Base-by-base conservation (phyloP, 2,888 invertebrate species). In the Cerceris ruficornis region DNA sequence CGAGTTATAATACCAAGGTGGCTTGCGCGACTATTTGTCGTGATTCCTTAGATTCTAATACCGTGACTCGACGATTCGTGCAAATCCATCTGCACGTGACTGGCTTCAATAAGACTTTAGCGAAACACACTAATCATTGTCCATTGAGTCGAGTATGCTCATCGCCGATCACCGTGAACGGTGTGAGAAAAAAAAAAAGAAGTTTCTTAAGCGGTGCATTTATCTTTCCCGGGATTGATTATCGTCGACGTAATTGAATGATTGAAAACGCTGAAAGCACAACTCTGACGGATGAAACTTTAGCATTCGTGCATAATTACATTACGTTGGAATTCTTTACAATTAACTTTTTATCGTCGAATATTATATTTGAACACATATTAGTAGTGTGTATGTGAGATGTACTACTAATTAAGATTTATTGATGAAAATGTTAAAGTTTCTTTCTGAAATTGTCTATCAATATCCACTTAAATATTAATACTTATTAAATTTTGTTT, bases 61-160 rank as follows among this genome's bases (percentile, higher is more conserved):
- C 73, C 71, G 77, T 71, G 85, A 85, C 76, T 76, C 65, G 76
- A 54, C 69, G 64, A 65, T 64, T 74, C 68, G 43, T 17, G 60
- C 71, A 42, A 75, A 69, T 69, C 60, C 50, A 59, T 69, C 61
- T 50, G 70, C 85, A 68, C 83, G 83, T 82, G 76, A 60, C 68
- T 71, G 66, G 84, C 55, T 72, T 82, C 77, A 80, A 84, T 77
- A 75, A 65, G 66, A 82, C 62, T 73, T 79, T 72, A 71, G 43
- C 52, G 69, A 74, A 85, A 80, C 80, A 74, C 74, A 55, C 72
- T 74, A 80, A 83, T 85, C 79, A 76, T 75, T 79, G 76, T 85
- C 68, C 79, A 85, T 75, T 83, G 69, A 83, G 77, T 46, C 15
- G 69, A 69, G 62, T 58, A 58, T 43, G 50, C 61, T 75, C 75